Evolutionary conservation across 92 coral and sea anemone species (phyloP), one percentile per base, ranked within the genome.

Genomic region (Isaurus tuberculatus): DNA sequence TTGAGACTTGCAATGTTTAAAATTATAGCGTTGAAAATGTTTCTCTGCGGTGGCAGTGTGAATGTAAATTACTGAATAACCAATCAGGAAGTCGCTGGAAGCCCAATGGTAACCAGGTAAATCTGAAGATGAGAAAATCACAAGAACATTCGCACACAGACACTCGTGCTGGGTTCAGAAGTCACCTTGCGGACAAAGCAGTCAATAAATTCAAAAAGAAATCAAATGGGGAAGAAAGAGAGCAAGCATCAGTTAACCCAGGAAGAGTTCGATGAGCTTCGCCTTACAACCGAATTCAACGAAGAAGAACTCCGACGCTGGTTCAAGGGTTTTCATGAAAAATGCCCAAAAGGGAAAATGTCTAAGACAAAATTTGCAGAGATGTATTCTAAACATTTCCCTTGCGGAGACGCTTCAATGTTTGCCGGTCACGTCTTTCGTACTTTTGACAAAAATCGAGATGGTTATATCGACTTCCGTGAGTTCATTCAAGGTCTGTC

Each of bases 401-500:
- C 93, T 4, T 90, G 92, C 22, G 98, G 99, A 25, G 99, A 97
- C 77, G 96, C 99, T 1, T 80, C 90, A 28, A 85, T 94, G 44
- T 97, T 97, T 61, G 99, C 99, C 0, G 94, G 98, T 30, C 99
- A 97, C 70, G 92, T 94, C 34, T 97, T 97, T 69, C 98, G 99
- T 68, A 97, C 99, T 28, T 97, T 97, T 70, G 99, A 97, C 83
- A 94, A 94, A 72, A 97, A 97, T 89, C 94, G 89, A 42, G 99
- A 97, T 79, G 99, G 99, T 7, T 92, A 95, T 51, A 94, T 97
- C 79, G 99, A 97, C 70, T 97, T 97, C 83, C 87, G 90, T 65
- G 99, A 97, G 91, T 97, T 97, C 75, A 94, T 97, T 29, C 93
- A 91, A 84, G 97, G 99, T 16, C 88, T 97, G 80, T 97, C 99